A percentile compares a stretch with the other conserved stretches of the same genome.
These are phyloP conservation scores for Anoncus sp. DNA, from an alignment of 2,888 invertebrate species.

Conservation along the genomic window DNA sequence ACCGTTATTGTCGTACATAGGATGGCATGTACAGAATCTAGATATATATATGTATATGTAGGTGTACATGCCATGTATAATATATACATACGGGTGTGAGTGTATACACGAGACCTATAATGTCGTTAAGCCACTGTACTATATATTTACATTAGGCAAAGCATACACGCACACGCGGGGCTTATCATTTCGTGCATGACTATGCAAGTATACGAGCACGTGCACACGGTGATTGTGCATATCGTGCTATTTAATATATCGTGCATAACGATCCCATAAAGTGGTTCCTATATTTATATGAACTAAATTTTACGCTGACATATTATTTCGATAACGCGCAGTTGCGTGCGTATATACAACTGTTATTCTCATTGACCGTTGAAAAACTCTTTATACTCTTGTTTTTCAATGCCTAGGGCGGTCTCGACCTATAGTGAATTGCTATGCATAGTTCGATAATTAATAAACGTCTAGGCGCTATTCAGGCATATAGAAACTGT, in stretches of 20 bases:
- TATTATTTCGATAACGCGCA: not conserved
- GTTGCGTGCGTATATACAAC: not conserved
- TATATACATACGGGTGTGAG: constrained; percentile 35
- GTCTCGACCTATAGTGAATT: no score
- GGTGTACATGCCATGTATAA: no score
- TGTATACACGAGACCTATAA: constrained; percentile 40
- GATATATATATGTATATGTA: constrained; percentile 16
- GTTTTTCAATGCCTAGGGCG: no score
- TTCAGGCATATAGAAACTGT: no score
- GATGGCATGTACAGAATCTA: constrained; percentile 36
- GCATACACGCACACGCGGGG: constrained; percentile 19
- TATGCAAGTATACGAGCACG: constrained; percentile 28
- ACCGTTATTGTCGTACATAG: constrained; percentile 51
- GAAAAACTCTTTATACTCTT: no score
- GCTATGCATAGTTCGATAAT: no score
- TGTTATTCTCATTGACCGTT: no score
- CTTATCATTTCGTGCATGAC: constrained; percentile 48
- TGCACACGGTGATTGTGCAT: constrained; percentile 47
- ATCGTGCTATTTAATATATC: constrained; percentile 45
- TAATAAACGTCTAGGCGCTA: no score
- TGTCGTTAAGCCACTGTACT: constrained; percentile 49
- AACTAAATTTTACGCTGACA: constrained; percentile 14
- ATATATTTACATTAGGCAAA: constrained; percentile 48
- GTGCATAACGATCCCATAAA: constrained; percentile 28
- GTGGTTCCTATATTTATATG: not conserved